A percentile compares a stretch with the other conserved stretches of the same genome.
These are phyloP conservation scores for Cephalotes varians DNA, from an alignment of 2,888 invertebrate genomes.

Conservation along the genomic window DNA sequence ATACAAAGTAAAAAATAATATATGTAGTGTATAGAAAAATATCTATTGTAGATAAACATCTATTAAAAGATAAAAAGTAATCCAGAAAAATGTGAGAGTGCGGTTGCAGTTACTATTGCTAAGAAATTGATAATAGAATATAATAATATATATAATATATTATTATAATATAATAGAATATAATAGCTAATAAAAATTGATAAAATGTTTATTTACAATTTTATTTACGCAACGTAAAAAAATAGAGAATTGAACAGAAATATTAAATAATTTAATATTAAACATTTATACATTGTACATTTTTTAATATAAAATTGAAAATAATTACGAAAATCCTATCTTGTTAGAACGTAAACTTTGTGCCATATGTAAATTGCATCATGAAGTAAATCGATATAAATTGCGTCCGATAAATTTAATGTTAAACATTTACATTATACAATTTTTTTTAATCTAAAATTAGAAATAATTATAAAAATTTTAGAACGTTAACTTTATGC, in stretches of 20 bases:
- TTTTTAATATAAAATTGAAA: background rate
- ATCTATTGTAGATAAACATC: background rate
- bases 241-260: background rate
- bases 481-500: background rate
- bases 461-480: background rate
- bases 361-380: background rate
- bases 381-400: background rate
- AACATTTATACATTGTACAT: background rate
- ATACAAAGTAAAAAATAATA: background rate
- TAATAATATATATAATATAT: too few species aligned
- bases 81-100: background rate
- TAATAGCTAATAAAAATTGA: too few species aligned
- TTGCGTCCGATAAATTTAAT: background rate
- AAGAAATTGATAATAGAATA: too few species aligned
- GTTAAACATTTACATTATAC: too few species aligned
- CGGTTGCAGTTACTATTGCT: background rate
- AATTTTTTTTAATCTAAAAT: background rate
- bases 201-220: background rate
- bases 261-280: conserved; percentile 20
- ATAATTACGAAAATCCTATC: background rate
- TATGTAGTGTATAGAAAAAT: background rate
- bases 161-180: too few species aligned
- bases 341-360: background rate
- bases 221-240: background rate
- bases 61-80: background rate